phyloP scores from a whole-genome alignment of 1,140 invertebrate genomes.

The Goniozus legneri region DNA sequence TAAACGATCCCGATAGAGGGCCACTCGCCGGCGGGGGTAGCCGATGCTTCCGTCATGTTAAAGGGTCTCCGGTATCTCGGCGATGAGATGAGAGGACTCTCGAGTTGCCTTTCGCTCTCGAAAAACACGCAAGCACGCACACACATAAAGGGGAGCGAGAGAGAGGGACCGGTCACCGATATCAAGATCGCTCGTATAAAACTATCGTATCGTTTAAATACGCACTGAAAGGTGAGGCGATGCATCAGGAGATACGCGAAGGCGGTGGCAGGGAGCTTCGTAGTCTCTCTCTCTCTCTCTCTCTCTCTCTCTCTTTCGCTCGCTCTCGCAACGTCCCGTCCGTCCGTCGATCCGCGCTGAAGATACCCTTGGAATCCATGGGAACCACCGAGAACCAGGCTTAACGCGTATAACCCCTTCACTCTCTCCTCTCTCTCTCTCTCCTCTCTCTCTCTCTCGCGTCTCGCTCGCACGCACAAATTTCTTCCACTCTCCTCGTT shows the following conservation, averaged over 20 bases:
- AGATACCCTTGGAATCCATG: no score
- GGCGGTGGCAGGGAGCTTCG: slow-evolving; percentile 46
- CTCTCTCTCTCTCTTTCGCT: no score
- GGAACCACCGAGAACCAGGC: slow-evolving; percentile 49
- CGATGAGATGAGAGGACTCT: no score
- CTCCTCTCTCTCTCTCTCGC: not conserved
- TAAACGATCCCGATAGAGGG: slow-evolving; percentile 36
- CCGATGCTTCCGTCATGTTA: slow-evolving; percentile 46
- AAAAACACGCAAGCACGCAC: slow-evolving; percentile 19
- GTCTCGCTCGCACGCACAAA: not conserved
- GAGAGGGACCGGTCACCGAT: no score
- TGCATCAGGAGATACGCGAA: slow-evolving; percentile 55
- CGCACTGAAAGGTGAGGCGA: slow-evolving; percentile 58
- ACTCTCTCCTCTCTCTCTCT: slow-evolving; percentile 13
- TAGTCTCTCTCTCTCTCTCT: slow-evolving; percentile 13
- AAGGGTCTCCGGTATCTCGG: slow-evolving; percentile 31
- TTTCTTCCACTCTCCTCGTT: not conserved
- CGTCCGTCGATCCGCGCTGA: not conserved
- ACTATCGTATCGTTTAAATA: slow-evolving; percentile 58
- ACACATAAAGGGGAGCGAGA: no score
- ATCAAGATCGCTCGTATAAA: slow-evolving; percentile 57
- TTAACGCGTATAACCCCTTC: slow-evolving; percentile 48
- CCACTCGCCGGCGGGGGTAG: not conserved
- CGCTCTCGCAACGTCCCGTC: slow-evolving; percentile 12
- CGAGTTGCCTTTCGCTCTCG: slow-evolving; percentile 36